Evolutionary conservation across 1,140 invertebrate genomes (phyloP), one percentile per base, ranked within the genome.

Genomic region (Leptestheria dahalacensis): DNA sequence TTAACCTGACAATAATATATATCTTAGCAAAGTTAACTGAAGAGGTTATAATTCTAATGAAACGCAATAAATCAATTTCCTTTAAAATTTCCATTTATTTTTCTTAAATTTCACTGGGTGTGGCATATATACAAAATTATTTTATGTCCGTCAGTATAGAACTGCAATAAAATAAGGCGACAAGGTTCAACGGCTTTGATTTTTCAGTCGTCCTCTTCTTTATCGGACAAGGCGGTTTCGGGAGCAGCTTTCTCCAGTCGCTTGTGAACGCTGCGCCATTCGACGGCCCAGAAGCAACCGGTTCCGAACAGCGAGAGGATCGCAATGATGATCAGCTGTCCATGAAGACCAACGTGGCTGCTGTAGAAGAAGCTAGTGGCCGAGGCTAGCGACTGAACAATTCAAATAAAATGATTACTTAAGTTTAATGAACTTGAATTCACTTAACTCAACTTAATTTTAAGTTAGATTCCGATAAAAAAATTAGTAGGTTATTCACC

Each of bases 361-460:
- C 89, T 88, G 74, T 96, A 97, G 70, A 85, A 86, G 75, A 97
- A 97, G 56, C 84, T 87, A 4, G 81, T 73, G 0, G 92, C 92
- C 2, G 92, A 88, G 10, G 90, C 86, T 24, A 96, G 74, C 0
- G 91, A 96, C 82, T 97, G 77, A 66, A 63, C 63, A 18, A 67
- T 51, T 55, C 9, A 61, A 15, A 62, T n/a, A n/a, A n/a, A n/a
- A n/a, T n/a, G n/a, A n/a, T n/a, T n/a, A n/a, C n/a, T n/a, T n/a
- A n/a, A n/a, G n/a, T n/a, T n/a, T n/a, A n/a, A n/a, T n/a, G n/a
- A n/a, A n/a, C n/a, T n/a, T n/a, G n/a, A n/a, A n/a, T n/a, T n/a
- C n/a, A n/a, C n/a, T n/a, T n/a, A n/a, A n/a, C n/a, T n/a, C n/a
- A 9, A 12, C n/a, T 18, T 51, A 18, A 6, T 56, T 61, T 60